Conservation (phyloP, 2,797 vertebrate species). For the Petrocephalus schoutedeni region DNA sequence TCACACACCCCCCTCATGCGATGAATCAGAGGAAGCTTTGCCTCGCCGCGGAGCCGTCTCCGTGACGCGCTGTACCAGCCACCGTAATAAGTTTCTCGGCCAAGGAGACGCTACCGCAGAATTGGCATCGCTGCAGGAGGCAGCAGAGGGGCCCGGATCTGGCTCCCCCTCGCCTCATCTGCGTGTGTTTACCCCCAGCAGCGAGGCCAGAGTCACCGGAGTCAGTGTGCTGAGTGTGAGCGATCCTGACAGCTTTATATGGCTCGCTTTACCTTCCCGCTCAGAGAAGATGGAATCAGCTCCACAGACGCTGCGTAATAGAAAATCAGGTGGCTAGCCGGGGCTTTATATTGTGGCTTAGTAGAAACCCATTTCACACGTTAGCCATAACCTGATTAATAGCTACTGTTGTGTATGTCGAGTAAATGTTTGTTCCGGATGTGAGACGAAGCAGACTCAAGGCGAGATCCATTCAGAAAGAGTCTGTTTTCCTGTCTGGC, state of each 20-base stretch:
- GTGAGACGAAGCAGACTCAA: background rate
- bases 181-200: background rate
- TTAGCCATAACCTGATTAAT: background rate
- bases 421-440: background rate
- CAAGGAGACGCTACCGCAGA: background rate
- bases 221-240: background rate
- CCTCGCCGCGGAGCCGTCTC: background rate
- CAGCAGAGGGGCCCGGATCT: background rate
- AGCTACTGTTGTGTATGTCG: background rate
- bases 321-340: background rate
- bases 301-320: background rate
- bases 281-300: background rate
- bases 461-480: background rate
- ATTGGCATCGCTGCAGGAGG: background rate
- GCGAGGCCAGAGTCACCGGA: background rate
- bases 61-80: background rate
- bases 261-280: background rate
- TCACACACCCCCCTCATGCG: background rate
- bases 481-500: background rate
- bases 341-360: background rate
- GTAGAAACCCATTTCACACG: background rate
- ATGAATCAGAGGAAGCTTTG: background rate
- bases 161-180: background rate
- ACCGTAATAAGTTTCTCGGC: constrained; percentile 17
- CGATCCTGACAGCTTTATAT: constrained; percentile 4